Conservation (phyloP, 2,888 invertebrate genomes). For the Brachycybe producta region DNA sequence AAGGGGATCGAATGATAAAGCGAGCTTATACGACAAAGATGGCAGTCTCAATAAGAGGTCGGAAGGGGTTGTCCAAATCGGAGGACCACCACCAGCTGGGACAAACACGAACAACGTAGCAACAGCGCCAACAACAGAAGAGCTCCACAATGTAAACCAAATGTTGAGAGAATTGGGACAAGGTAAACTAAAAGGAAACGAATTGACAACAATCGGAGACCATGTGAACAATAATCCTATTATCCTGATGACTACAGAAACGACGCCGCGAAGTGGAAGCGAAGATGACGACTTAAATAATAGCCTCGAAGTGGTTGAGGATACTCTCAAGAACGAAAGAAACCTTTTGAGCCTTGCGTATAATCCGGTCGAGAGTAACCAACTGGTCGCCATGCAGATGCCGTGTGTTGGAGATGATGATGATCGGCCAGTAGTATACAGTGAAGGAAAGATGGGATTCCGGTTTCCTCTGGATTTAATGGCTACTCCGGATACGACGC, state of each 20-base stretch:
- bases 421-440: neutral
- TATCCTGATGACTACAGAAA: slow-evolving; percentile 18
- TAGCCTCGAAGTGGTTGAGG: slow-evolving; percentile 6
- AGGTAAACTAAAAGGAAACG: slow-evolving; percentile 20
- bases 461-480: slow-evolving; percentile 22
- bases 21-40: no score
- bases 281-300: slow-evolving; percentile 37
- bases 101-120: neutral
- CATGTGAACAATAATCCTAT: slow-evolving; percentile 21
- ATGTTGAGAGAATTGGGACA: slow-evolving; percentile 26
- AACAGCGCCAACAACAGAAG: slow-evolving; percentile 34
- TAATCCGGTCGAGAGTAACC: slow-evolving; percentile 24
- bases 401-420: slow-evolving; percentile 13
- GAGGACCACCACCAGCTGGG: neutral
- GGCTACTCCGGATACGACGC: slow-evolving; percentile 3
- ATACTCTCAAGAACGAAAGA: slow-evolving; percentile 9
- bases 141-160: slow-evolving; percentile 28
- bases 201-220: slow-evolving; percentile 18
- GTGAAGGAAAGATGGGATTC: neutral
- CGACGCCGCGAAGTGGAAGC: slow-evolving; percentile 30
- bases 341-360: slow-evolving; percentile 32
- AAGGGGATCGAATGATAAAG: no score
- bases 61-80: no score
- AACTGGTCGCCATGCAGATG: slow-evolving; percentile 22
- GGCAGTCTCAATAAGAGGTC: no score